Base-by-base conservation (phyloP, 2,888 invertebrate genomes). In the Parnassius apollo region DNA sequence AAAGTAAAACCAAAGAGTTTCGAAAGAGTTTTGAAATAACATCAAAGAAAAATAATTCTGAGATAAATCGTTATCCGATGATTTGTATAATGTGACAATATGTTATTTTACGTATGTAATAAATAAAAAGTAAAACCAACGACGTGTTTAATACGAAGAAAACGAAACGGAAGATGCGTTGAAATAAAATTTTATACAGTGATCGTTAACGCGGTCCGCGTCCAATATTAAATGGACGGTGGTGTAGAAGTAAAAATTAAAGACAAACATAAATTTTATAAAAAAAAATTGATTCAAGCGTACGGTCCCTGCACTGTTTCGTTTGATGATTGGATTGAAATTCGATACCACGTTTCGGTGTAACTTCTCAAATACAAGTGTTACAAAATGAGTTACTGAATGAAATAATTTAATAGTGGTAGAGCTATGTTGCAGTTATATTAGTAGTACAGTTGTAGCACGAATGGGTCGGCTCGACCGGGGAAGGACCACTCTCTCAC, bases 141-240 rank as follows among this genome's bases (percentile, higher is more conserved):
- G 85, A 88, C 69, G 82, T 85, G 85, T 89, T 85, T 82, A 85
- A 81, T 80, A 83, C 77, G 46, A 59, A 86, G 86, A 71, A 78
- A 85, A 82, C 82, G 77, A 76, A 77, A 80, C 72, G 75, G 73
- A 75, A 78, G 83, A 80, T 77, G 80, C 83, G 83, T 85, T 85
- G 82, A 89, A 89, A 91, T 90, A 91, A 90, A 89, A 86, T 88
- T 88, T 88, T 87, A 90, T 91, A 86, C 85, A 86, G 83, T 82
- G 90, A 83, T 88, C 91, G 89, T 91, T 91, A 91, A 91, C 88
- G 81, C 81, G 80, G 82, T 78, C 84, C 78, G 77, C 78, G 81
- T 82, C 80, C 85, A 79, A 88, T 89, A 89, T 90, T 88, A 90
- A 90, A 91, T 85, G 88, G 87, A 83, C 85, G 82, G 77, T 84